Percentiles rank a stretch among this genome's conserved stretches.
Evolutionary conservation across 2,113 vertebrate genomes (phyloP).

Genomic region (Rafetus swinhoei): DNA sequence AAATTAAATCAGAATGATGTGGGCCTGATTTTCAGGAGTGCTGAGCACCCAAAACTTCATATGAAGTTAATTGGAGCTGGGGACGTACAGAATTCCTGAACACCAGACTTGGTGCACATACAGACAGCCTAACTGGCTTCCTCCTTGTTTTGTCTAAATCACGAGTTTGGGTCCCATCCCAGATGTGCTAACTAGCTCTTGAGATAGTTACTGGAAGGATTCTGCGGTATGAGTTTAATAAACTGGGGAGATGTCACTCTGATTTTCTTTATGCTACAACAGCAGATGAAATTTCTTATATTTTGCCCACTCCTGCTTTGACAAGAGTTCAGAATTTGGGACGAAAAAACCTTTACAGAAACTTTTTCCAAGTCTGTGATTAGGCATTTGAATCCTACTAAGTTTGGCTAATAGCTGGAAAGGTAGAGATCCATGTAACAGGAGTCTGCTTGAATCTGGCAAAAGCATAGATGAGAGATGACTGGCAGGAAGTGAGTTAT

Average conservation of each 20-base stretch:
- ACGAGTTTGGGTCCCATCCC: constrained; percentile 68
- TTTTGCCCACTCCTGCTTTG: constrained; percentile 54
- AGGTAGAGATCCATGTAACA: constrained; percentile 30
- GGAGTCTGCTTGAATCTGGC: not conserved
- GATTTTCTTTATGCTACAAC: constrained; percentile 61
- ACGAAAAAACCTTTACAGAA: constrained; percentile 37
- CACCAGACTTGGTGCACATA: not conserved
- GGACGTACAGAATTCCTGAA: not conserved
- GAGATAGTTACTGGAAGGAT: constrained; percentile 52
- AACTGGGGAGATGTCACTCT: constrained; percentile 9
- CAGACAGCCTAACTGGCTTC: not conserved
- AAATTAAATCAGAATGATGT: accelerated
- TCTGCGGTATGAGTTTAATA: constrained; percentile 54
- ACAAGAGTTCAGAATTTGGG: constrained; percentile 25
- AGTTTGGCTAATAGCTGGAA: not conserved
- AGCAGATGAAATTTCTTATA: constrained; percentile 60
- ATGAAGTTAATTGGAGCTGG: not conserved
- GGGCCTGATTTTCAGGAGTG: not conserved
- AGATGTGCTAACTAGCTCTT: constrained; percentile 66
- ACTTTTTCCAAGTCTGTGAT: not conserved
- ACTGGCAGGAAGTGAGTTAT: constrained; percentile 61
- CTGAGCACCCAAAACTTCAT: accelerated
- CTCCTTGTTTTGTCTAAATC: constrained; percentile 56
- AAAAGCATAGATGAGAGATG: constrained; percentile 32
- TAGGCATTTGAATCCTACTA: constrained; percentile 22